phyloP scores from a whole-genome alignment of 2,797 vertebrate species.

The Rhabdomys pumilio region DNA sequence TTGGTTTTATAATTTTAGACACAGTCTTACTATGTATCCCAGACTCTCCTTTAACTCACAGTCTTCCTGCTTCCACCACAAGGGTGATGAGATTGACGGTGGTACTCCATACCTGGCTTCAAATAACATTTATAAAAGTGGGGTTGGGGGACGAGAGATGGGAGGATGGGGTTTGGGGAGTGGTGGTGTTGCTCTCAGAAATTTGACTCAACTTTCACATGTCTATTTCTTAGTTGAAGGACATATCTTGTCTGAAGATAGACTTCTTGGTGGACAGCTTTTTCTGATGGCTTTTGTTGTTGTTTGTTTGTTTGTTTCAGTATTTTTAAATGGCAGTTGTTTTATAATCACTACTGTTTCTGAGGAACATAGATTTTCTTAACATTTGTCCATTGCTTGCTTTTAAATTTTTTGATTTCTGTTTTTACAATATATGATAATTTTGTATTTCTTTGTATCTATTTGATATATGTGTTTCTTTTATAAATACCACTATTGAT shows the following conservation, averaged over 20 bases:
- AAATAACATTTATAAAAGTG: not conserved
- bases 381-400: not conserved
- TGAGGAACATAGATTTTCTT: conserved; percentile 8
- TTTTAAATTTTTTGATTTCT: not conserved
- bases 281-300: not conserved
- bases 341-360: not conserved
- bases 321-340: not conserved
- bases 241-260: not conserved
- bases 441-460: conserved; percentile 4
- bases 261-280: not conserved
- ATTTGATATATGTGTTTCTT: not conserved
- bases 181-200: not conserved
- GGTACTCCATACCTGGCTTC: not conserved
- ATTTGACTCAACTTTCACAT: not conserved
- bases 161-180: not conserved
- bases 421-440: not conserved
- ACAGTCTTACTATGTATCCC: not conserved
- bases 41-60: not conserved
- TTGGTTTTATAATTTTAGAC: not conserved
- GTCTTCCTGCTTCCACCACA: not conserved
- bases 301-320: not conserved
- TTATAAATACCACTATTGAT: not conserved
- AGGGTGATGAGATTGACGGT: not conserved
- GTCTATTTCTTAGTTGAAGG: not conserved
- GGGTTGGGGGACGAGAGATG: not conserved